Conservation (phyloP, 1,140 invertebrate genomes). For the Drosophila mayri region DNA sequence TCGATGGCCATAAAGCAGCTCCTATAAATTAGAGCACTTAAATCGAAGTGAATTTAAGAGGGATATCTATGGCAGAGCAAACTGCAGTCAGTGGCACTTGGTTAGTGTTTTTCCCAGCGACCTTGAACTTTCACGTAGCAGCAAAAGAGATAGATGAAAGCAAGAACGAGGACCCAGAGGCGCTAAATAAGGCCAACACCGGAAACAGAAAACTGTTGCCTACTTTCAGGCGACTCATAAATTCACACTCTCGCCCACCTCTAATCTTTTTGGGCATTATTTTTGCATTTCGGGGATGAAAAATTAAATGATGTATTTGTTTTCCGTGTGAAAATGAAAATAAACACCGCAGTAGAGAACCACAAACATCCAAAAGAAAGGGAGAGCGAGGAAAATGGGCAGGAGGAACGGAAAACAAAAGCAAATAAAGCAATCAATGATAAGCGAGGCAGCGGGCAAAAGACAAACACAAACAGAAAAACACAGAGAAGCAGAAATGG, state of each 20-base stretch:
- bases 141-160: background rate
- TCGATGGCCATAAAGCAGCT: background rate
- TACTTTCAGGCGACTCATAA: constrained; percentile 47
- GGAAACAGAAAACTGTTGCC: constrained; percentile 42
- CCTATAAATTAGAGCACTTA: constrained; percentile 2
- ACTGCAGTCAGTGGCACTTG: constrained; percentile 29
- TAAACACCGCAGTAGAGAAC: constrained; percentile 26
- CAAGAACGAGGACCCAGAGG: background rate
- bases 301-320: constrained; percentile 48
- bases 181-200: constrained; percentile 6
- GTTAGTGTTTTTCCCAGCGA: constrained; percentile 25
- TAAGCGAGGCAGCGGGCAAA: constrained; percentile 43
- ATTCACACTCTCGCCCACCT: constrained; percentile 34
- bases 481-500: constrained; percentile 24
- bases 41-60: constrained; percentile 22
- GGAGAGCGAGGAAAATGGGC: constrained; percentile 10
- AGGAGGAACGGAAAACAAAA: constrained; percentile 37
- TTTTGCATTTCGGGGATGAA: constrained; percentile 32
- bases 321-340: constrained; percentile 54
- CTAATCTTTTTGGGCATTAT: constrained; percentile 45
- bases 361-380: constrained; percentile 34
- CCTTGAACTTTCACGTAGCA: constrained; percentile 41
- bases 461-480: constrained; percentile 56
- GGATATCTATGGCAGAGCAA: constrained; percentile 15
- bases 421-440: constrained; percentile 54